Evolutionary conservation across 2,797 vertebrate species (phyloP), one percentile per base, ranked within the genome.

Genomic region (Anguilla pacifica): DNA sequence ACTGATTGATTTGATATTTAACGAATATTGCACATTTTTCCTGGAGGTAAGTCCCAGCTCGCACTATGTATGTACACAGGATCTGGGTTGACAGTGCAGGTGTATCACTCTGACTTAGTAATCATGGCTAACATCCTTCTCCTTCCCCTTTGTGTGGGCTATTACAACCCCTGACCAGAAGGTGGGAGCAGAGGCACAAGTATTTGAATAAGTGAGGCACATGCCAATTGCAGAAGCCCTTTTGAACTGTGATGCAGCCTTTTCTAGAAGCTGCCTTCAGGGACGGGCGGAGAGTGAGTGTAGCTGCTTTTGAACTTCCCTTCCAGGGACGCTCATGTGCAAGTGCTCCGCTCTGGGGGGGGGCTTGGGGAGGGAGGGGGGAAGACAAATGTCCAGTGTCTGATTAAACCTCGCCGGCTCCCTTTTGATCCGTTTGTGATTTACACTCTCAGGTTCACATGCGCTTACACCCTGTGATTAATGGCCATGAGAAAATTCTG

Each of bases 381-480:
- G 43, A 84, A 43, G 43, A 79, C 28, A 84, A 84, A 17, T 85
- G 57, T 72, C 39, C 51, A 10, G 55, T 46, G 81, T n/a, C 87
- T 79, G 81, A 86, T 84, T 39, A 79, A 88, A 51, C 57, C 87
- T 88, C 55, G 11, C 39, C 25, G 72, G 70, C 31, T 86, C 70
- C 55, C 43, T 39, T 88, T 88, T 84, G 43, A 85, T 81, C 85
- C 43, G 31, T 31, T 43, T 19, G 46, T 64, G 57, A 86, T 88
- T 84, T 89, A 84, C 84, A 84, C 22, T 13, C 31, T 67, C 59
- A 72, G 84, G 43, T 84, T 86, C 84, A 39, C 86, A 79, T 28
- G 51, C 61, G 43, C 51, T 79, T 83, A 85, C 31, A 22, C 72
- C 4, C 35, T 83, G 67, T 86, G 72, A 77, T 84, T 83, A 77